Percentiles rank a stretch among this genome's conserved stretches.
phyloP scores from a whole-genome alignment of 2,888 invertebrate species.

The Pseudeuparius sepicola region DNA sequence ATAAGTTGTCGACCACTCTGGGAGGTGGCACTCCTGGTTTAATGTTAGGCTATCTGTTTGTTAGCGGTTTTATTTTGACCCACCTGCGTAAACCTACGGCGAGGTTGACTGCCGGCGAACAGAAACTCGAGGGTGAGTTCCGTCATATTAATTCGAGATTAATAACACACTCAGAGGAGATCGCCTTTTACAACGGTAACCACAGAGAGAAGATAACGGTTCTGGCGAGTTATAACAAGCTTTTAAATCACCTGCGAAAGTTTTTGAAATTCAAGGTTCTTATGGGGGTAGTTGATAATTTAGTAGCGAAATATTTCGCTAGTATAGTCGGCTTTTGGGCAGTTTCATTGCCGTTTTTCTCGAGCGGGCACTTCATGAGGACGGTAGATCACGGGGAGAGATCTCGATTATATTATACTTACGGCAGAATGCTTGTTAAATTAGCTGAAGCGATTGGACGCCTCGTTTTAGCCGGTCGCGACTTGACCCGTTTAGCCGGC shows the following conservation, averaged over 20 bases:
- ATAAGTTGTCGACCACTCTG: constrained; percentile 77
- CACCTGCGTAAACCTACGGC: constrained; percentile 80
- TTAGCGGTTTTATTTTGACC: constrained; percentile 81
- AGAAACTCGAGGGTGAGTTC: constrained; percentile 97
- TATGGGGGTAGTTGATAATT: constrained; percentile 93
- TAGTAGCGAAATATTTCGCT: constrained; percentile 92
- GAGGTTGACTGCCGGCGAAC: constrained; percentile 78
- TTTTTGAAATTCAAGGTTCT: constrained; percentile 81
- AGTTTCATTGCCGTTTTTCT: constrained; percentile 89
- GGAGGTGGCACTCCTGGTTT: constrained; percentile 81
- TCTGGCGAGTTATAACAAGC: constrained; percentile 78
- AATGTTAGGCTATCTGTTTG: constrained; percentile 77
- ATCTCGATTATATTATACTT: constrained; percentile 84
- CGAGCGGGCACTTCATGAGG: constrained; percentile 36
- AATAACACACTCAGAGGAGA: constrained; percentile 95
- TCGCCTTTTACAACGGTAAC: constrained; percentile 75
- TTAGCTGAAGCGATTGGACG: constrained; percentile 96
- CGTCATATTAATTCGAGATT: constrained; percentile 91
- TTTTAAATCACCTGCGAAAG: constrained; percentile 73
- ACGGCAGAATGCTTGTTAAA: constrained; percentile 91
- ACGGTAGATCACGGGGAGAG: constrained; percentile 48
- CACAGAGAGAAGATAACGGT: constrained; percentile 81
- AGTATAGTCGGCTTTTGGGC: constrained; percentile 95
- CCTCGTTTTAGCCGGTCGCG: constrained; percentile 87
- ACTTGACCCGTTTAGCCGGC: constrained; percentile 87